A percentile compares a stretch with the other conserved stretches of the same genome.
Conservation (phyloP, 1,140 invertebrate genomes). For the Aphidius ervi region DNA sequence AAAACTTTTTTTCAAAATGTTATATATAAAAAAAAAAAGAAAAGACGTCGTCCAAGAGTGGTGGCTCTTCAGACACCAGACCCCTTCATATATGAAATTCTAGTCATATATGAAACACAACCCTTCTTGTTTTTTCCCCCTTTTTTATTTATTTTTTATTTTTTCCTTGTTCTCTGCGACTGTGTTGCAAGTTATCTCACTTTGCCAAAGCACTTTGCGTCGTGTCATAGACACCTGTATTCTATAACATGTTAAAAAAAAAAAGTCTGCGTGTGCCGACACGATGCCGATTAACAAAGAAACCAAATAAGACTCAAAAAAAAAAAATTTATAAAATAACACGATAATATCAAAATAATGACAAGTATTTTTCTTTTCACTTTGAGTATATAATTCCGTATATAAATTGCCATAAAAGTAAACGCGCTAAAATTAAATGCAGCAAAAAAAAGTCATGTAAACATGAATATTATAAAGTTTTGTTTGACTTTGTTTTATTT, state of each 20-base stretch:
- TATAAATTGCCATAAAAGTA: too few relatives aligned
- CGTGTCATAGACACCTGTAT: slow-evolving; percentile 37
- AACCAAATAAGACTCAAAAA: slow-evolving; percentile 8
- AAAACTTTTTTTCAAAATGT: too few relatives aligned
- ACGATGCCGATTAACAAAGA: slow-evolving; percentile 2
- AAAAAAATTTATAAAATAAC: background rate
- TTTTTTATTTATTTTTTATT: slow-evolving; percentile 19
- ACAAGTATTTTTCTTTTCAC: too few relatives aligned
- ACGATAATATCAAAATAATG: background rate
- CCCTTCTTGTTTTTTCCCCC: background rate
- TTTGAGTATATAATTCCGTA: too few relatives aligned
- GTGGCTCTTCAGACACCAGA: slow-evolving; percentile 40
- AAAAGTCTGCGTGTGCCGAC: slow-evolving; percentile 12
- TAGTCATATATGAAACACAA: slow-evolving; percentile 29
- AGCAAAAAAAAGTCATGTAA: too few relatives aligned
- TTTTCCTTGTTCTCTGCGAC: slow-evolving; percentile 31
- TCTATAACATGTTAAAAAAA: slow-evolving; percentile 1
- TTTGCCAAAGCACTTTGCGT: slow-evolving; percentile 21
- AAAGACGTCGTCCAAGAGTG: too few relatives aligned
- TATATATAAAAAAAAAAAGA: too few relatives aligned
- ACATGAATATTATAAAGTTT: too few relatives aligned
- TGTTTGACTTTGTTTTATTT: too few relatives aligned
- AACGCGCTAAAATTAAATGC: too few relatives aligned
- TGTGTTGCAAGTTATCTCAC: slow-evolving; percentile 38
- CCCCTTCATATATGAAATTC: slow-evolving; percentile 33